phyloP scores from a whole-genome alignment of 2,888 invertebrate species.

The Priocnemis perturbator region DNA sequence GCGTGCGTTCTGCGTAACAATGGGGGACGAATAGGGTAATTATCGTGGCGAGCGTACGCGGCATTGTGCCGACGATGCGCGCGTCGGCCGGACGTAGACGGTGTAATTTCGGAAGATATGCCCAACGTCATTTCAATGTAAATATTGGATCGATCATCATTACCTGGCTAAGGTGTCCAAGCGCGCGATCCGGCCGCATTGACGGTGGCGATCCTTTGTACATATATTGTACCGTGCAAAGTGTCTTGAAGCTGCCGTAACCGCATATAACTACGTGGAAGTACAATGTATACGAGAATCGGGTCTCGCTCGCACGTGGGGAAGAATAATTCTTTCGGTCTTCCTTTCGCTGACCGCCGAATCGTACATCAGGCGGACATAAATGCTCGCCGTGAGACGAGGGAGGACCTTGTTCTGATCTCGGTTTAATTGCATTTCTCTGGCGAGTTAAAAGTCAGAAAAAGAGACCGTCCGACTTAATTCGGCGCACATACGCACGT shows the following conservation, averaged over 20 bases:
- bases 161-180: no score
- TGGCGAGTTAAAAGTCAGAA: constrained; percentile 50
- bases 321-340: constrained; percentile 7
- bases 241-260: no score
- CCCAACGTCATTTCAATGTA: no score
- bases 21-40: constrained; percentile 2
- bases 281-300: no score
- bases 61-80: neutral
- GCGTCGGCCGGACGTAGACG: no score
- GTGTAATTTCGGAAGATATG: no score
- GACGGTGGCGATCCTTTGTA: no score
- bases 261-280: no score
- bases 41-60: neutral
- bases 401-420: constrained; percentile 12
- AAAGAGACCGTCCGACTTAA: constrained; percentile 61
- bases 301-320: no score
- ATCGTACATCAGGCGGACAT: constrained; percentile 18
- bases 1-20: constrained; percentile 2
- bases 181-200: no score
- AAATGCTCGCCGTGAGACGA: neutral
- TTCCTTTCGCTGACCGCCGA: constrained; percentile 6
- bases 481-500: constrained; percentile 48
- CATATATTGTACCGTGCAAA: no score
- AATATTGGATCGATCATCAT: no score
- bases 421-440: constrained; percentile 55